Evolutionary conservation across 2,888 invertebrate species (phyloP).

Genomic region (Rhingia rostrata): DNA sequence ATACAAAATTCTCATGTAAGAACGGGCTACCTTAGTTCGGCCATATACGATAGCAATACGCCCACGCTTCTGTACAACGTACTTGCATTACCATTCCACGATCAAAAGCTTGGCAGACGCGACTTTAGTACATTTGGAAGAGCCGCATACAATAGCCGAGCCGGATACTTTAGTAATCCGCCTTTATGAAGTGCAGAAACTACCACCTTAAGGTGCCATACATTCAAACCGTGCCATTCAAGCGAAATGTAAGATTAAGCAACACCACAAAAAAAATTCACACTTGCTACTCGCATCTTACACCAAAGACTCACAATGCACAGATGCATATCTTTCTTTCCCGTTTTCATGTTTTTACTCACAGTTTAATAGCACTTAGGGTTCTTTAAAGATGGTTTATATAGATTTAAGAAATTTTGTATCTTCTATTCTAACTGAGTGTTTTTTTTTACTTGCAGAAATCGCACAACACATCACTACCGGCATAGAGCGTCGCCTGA

Average conservation of each 20-base stretch:
- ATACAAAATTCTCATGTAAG: conserved; percentile 75
- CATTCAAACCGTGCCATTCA: conserved; percentile 74
- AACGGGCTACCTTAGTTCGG: conserved; percentile 74
- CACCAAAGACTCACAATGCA: conserved; percentile 41
- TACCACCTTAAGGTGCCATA: conserved; percentile 76
- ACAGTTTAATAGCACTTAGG: conserved; percentile 46
- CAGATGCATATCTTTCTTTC: conserved; percentile 16
- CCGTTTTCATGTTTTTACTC: background rate
- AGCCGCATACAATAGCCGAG: conserved; percentile 87
- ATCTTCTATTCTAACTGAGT: background rate
- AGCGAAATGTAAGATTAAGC: conserved; percentile 76
- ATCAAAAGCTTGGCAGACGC: conserved; percentile 94
- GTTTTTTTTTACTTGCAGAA: conserved; percentile 83
- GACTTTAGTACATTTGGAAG: conserved; percentile 86
- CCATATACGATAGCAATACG: conserved; percentile 83
- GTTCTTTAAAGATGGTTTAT: conserved; percentile 11
- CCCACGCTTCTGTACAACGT: conserved; percentile 95
- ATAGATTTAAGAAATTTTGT: conserved; percentile 1
- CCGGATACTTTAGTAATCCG: conserved; percentile 93
- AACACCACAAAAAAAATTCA: conserved; percentile 39
- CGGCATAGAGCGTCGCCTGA: conserved; percentile 94
- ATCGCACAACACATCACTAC: conserved; percentile 93
- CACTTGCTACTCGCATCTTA: conserved; percentile 48
- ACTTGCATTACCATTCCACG: conserved; percentile 95
- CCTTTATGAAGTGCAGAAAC: conserved; percentile 76